phyloP scores from a whole-genome alignment of 2,888 invertebrate genomes.

The Calliphora vomitoria region DNA sequence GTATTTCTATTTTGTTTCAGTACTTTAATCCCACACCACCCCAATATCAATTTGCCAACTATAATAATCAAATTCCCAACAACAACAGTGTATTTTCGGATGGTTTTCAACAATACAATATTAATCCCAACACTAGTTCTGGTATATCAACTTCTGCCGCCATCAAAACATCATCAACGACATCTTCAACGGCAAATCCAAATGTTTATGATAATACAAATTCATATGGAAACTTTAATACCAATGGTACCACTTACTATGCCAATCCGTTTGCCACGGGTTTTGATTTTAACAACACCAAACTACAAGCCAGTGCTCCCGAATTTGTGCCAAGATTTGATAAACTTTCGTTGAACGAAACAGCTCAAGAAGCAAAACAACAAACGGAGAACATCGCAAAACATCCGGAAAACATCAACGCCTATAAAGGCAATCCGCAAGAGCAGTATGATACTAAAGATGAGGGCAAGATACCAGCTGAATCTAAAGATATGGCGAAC shows the following conservation, averaged over 20 bases:
- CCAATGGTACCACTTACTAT: constrained; percentile 68
- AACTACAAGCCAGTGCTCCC: constrained; percentile 82
- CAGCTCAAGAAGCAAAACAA: constrained; percentile 8
- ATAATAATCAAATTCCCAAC: constrained; percentile 22
- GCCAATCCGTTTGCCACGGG: constrained; percentile 80
- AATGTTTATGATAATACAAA: constrained; percentile 39
- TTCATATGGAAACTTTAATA: constrained; percentile 50
- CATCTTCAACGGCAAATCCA: constrained; percentile 4
- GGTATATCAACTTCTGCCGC: not conserved
- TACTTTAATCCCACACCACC: constrained; percentile 48
- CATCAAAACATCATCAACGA: not conserved
- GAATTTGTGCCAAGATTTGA: constrained; percentile 83
- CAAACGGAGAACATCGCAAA: not conserved
- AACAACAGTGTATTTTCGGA: constrained; percentile 61
- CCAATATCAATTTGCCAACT: constrained; percentile 46
- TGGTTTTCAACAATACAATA: constrained; percentile 44
- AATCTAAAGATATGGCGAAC: constrained; percentile 31
- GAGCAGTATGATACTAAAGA: not conserved
- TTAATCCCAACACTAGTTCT: constrained; percentile 21
- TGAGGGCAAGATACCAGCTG: not conserved
- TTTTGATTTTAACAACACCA: constrained; percentile 80
- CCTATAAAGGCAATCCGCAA: not conserved
- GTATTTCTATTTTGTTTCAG: constrained; percentile 41
- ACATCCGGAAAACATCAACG: not conserved
- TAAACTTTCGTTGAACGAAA: constrained; percentile 77